Evolutionary conservation across 2,888 invertebrate species (phyloP), one percentile per base, ranked within the genome.

Genomic region (Alitta virens): DNA sequence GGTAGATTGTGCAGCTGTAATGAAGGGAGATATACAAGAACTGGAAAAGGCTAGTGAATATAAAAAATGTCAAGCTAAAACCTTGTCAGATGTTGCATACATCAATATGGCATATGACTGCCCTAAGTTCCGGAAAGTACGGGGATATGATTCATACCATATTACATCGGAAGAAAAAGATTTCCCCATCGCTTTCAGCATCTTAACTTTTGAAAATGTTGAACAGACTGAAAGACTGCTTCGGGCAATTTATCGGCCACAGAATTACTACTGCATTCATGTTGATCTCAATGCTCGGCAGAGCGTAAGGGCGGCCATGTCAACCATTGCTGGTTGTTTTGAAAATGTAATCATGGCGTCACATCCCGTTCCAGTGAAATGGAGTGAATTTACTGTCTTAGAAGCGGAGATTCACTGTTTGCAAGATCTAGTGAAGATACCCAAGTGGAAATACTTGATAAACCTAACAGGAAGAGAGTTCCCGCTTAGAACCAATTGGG

Each of bases 191-290:
- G 77, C 77, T 0, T 78, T 74, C 63, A 68, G 71, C 5, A 71
- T 78, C 24, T 65, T 74, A 51, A 67, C 74, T 59, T 73, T 74
- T 64, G 70, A 64, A 18, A 62, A 64, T 21, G 64, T 69, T 0
- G 71, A 74, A 25, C 76, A 78, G 55, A 69, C 72, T 0, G 75
- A 76, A 54, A 69, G 75, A 23, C 60, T 79, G 12, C 65, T 79
- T 16, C 64, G 76, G 16, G 66, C 72, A 3, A 74, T 80, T 25
- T 80, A 80, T 63, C 63, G 74, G 12, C 74, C 75, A 5, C 77
- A 79, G 56, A 78, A 80, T 62, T 60, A 73, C 23, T 80, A 79
- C 67, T 80, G 80, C 63, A 70, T 80, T 14, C 78, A 79, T 56
- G 72, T 80, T 1, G 79, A 80, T 60, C 68, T 58, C 18, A 78